These are phyloP conservation scores for Venusia cambrica DNA, from an alignment of 2,888 invertebrate species.

Conservation along the genomic window DNA sequence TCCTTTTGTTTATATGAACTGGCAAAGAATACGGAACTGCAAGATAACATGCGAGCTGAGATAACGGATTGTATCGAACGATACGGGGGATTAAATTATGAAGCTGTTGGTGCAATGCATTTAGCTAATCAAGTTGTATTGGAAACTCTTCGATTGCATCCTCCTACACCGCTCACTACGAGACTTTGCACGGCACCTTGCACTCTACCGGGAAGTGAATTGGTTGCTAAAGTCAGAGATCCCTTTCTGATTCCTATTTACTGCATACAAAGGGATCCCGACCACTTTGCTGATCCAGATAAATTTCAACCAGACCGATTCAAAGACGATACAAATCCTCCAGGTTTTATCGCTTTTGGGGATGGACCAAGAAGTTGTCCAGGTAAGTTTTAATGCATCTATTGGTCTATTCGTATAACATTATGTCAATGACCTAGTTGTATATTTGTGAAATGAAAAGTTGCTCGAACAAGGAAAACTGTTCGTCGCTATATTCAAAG, in stretches of 20 bases:
- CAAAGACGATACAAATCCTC: conserved; percentile 52
- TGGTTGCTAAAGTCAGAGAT: conserved; percentile 55
- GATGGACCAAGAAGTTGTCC: conserved; percentile 72
- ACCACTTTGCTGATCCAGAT: conserved; percentile 61
- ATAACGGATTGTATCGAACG: conserved; percentile 54
- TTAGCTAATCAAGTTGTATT: conserved; percentile 51
- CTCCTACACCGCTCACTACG: conserved; percentile 68
- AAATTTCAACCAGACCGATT: conserved; percentile 69
- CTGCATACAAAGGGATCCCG: conserved; percentile 64
- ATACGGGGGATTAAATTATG: conserved; percentile 59
- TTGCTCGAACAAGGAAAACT: conserved; percentile 13
- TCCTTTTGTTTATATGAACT: conserved; percentile 72
- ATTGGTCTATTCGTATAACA: conserved; percentile 11
- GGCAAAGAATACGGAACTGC: conserved; percentile 61
- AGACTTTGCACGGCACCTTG: conserved; percentile 65
- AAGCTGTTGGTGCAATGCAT: conserved; percentile 62
- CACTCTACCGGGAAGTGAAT: conserved; percentile 50
- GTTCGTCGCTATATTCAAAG: conserved; percentile 1
- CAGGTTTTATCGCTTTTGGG: conserved; percentile 67
- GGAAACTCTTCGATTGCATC: conserved; percentile 67
- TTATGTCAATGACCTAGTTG: conserved; percentile 5
- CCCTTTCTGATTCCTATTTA: conserved; percentile 63
- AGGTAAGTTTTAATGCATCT: conserved; percentile 57
- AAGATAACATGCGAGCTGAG: conserved; percentile 56
- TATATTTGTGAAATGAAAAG: conserved; percentile 10